These are phyloP conservation scores for Drosophila repletoides DNA, from an alignment of 1,140 invertebrate genomes.

Conservation along the genomic window DNA sequence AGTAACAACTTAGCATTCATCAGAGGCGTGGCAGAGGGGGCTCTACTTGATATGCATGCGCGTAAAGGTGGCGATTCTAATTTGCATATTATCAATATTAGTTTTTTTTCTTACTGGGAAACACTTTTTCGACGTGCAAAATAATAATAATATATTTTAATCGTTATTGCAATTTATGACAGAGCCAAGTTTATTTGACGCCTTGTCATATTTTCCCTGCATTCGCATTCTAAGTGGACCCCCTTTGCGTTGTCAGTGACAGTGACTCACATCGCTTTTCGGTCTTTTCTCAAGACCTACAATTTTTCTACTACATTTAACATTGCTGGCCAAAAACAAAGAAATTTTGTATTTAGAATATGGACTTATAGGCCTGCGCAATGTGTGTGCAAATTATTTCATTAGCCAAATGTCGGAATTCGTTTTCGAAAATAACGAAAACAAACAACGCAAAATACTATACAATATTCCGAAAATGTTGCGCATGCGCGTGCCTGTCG, in stretches of 20 bases:
- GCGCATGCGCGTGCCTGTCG: slow-evolving; percentile 45
- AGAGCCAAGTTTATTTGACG: slow-evolving; percentile 54
- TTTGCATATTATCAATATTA: slow-evolving; percentile 50
- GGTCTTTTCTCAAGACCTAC: too few species aligned
- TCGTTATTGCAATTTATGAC: slow-evolving; percentile 59
- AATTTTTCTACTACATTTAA: too few species aligned
- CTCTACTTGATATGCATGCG: slow-evolving; percentile 37
- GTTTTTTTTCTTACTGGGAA: neutral
- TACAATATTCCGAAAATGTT: slow-evolving; percentile 44
- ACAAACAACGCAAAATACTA: slow-evolving; percentile 40
- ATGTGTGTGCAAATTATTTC: slow-evolving; percentile 69
- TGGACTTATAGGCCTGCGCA: too few species aligned
- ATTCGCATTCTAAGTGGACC: slow-evolving; percentile 23
- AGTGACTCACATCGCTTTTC: too few species aligned
- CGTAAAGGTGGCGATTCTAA: slow-evolving; percentile 12
- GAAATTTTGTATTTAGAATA: slow-evolving; percentile 27
- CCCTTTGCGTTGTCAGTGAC: neutral
- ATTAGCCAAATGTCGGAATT: slow-evolving; percentile 39
- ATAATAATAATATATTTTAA: slow-evolving; percentile 68
- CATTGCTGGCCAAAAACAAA: slow-evolving; percentile 12
- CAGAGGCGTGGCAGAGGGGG: slow-evolving; percentile 13
- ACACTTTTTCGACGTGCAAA: slow-evolving; percentile 25
- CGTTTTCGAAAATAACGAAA: neutral
- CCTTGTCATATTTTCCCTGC: slow-evolving; percentile 40
- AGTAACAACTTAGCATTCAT: slow-evolving; percentile 27